These are phyloP conservation scores for Podarcis raffonei DNA, from an alignment of 2,113 vertebrate genomes.

Conservation along the genomic window DNA sequence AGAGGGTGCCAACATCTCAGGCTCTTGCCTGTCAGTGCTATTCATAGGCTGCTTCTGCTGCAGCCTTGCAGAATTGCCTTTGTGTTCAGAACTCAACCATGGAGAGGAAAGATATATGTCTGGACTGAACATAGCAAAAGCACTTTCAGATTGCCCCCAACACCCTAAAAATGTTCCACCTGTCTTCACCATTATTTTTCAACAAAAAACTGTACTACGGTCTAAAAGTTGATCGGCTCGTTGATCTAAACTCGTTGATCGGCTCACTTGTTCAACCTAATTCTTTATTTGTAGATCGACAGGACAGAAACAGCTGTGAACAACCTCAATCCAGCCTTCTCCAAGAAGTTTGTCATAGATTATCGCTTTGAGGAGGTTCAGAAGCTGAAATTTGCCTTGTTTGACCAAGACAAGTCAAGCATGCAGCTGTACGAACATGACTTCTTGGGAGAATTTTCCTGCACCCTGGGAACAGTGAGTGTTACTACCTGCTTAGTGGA, in stretches of 20 bases:
- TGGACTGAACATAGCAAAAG: neutral
- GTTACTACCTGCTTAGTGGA: too few species aligned
- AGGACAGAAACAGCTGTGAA: conserved; percentile 95
- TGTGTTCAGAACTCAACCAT: neutral
- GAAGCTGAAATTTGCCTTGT: conserved; percentile 95
- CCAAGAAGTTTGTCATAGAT: conserved; percentile 92
- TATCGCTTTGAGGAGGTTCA: conserved; percentile 98
- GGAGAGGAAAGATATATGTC: neutral
- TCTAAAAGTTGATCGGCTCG: neutral
- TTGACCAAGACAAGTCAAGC: conserved; percentile 97
- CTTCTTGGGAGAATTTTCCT: conserved; percentile 94
- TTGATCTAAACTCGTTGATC: neutral
- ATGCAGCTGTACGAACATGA: conserved; percentile 92
- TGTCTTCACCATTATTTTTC: neutral
- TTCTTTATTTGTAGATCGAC: conserved; percentile 78
- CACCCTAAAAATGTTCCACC: neutral
- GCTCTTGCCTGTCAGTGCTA: neutral
- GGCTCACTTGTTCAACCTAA: neutral
- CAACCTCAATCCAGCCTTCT: conserved; percentile 95
- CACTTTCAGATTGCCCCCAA: too few species aligned
- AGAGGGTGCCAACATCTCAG: too few species aligned
- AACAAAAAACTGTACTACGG: neutral
- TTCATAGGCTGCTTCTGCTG: neutral
- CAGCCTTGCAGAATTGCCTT: neutral
- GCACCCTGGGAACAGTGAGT: conserved; percentile 90